Percentiles rank a stretch among this genome's conserved stretches.
Evolutionary conservation across 2,113 vertebrate species (phyloP).

Genomic region (Cyphomyrus discorhynchus): DNA sequence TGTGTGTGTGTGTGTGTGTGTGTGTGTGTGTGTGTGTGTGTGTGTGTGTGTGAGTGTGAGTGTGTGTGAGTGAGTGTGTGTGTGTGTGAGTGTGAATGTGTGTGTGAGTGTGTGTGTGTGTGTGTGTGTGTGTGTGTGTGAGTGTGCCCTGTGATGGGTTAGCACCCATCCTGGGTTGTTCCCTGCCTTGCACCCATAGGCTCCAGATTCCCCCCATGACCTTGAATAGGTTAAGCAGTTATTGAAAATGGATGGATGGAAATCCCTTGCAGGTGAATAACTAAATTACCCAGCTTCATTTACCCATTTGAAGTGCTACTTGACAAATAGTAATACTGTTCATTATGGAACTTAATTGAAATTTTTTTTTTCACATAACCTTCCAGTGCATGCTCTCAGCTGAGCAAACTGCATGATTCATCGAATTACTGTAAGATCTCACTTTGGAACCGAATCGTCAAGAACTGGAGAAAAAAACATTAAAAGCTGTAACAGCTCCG

Average conservation of each 20-base stretch:
- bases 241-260: background rate
- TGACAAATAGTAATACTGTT: background rate
- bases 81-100: background rate
- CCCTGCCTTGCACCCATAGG: background rate
- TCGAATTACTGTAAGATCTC: background rate
- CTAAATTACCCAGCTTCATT: background rate
- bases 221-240: background rate
- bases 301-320: background rate
- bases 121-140: background rate
- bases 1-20: too few relatives aligned
- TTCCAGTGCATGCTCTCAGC: background rate
- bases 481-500: background rate
- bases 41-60: too few relatives aligned
- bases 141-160: background rate
- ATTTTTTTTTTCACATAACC: background rate
- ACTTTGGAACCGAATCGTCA: background rate
- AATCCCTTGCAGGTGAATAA: background rate
- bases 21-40: too few relatives aligned
- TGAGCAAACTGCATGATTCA: background rate
- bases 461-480: background rate
- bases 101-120: too few relatives aligned
- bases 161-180: background rate
- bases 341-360: background rate
- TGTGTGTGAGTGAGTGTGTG: background rate
- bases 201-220: background rate